Evolutionary conservation across 2,797 vertebrate species (phyloP).

Genomic region (Mormyrops boulengeri): DNA sequence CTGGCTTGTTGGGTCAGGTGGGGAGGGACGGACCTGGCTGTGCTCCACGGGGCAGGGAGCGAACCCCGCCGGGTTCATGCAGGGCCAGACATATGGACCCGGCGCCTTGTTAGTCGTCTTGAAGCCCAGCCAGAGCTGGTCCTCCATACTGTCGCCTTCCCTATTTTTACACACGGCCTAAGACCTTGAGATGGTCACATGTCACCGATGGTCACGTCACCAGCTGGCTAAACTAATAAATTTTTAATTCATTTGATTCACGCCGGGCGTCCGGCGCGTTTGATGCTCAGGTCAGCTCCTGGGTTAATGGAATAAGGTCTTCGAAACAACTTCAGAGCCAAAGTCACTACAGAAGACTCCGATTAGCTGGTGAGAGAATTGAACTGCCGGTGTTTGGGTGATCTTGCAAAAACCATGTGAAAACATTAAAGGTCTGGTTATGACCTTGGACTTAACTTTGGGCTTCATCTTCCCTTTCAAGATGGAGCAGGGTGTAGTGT

Average conservation of each 20-base stretch:
- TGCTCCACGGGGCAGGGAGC: not conserved
- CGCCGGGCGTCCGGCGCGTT: not conserved
- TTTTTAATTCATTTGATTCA: slow-evolving; percentile 39
- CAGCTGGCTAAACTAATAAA: not conserved
- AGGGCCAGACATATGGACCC: not conserved
- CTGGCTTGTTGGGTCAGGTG: not conserved
- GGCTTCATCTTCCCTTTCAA: not conserved
- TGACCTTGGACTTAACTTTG: not conserved
- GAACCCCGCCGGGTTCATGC: not conserved
- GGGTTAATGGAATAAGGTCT: not conserved
- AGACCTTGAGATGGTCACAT: not conserved
- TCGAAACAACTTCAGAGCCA: not conserved
- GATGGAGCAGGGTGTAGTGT: not conserved
- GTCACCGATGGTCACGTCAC: not conserved
- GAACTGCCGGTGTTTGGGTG: not conserved
- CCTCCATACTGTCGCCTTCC: slow-evolving; percentile 22
- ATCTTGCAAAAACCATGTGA: not conserved
- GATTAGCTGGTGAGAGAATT: not conserved
- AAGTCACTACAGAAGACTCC: not conserved
- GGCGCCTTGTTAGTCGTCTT: not conserved
- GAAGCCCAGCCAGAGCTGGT: not conserved
- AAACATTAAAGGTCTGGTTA: not conserved
- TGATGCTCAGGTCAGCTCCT: not conserved
- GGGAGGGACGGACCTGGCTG: not conserved
- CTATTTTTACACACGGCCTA: slow-evolving; percentile 30